Conservation (phyloP, 1,140 invertebrate genomes). For the Drosophila rhopaloa region DNA sequence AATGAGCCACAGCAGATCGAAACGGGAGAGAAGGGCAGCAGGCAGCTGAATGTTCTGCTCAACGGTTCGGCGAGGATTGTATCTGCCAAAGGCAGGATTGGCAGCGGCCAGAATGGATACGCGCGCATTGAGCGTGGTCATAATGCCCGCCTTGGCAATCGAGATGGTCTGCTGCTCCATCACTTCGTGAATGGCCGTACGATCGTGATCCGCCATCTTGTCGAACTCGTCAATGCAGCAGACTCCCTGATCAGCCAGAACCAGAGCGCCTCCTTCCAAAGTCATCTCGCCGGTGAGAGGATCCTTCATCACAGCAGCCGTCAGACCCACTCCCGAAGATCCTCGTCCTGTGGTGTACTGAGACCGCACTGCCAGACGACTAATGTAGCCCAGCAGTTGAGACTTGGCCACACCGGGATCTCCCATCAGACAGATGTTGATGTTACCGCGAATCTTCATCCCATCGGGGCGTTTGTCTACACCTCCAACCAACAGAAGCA, state of each 20-base stretch:
- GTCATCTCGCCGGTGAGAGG: conserved; percentile 98
- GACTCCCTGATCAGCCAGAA: conserved; percentile 98
- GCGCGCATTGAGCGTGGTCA: conserved; percentile 98
- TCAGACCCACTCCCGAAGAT: conserved; percentile 97
- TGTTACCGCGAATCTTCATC: conserved; percentile 95
- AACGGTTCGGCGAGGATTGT: conserved; percentile 97
- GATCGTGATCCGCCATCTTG: conserved; percentile 98
- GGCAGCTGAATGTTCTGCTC: conserved; percentile 99
- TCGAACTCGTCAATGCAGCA: conserved; percentile 99
- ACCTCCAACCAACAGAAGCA: conserved; percentile 97
- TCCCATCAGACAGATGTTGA: conserved; percentile 99
- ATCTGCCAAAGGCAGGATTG: conserved; percentile 99
- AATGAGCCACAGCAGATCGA: conserved; percentile 99
- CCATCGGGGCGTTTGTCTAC: conserved; percentile 95
- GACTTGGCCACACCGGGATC: conserved; percentile 99
- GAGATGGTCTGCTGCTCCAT: conserved; percentile 99
- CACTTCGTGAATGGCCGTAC: conserved; percentile 99
- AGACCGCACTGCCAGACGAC: conserved; percentile 95
- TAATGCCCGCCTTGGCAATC: conserved; percentile 99
- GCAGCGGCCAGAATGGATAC: conserved; percentile 99
- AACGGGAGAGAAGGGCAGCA: conserved; percentile 98
- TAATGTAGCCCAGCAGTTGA: conserved; percentile 97
- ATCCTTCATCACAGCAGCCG: conserved; percentile 99
- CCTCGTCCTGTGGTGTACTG: conserved; percentile 99
- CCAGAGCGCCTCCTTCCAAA: conserved; percentile 98